Evolutionary conservation across 2,888 invertebrate species (phyloP).

Genomic region (Cosmopolites sordidus): DNA sequence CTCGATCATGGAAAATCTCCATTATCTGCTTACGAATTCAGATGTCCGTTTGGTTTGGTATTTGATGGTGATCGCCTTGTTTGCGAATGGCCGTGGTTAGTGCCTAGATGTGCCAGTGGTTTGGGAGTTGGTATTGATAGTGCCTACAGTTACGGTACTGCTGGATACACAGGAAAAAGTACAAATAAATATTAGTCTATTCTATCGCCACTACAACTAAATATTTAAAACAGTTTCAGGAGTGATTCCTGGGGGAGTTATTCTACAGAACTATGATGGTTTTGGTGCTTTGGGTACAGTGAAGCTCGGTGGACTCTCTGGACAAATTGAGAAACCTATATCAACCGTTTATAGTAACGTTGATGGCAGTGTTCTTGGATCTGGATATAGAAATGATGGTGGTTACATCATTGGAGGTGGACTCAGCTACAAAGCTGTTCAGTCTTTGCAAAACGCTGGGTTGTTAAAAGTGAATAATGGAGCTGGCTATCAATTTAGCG

Average conservation of each 20-base stretch:
- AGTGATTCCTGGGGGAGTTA: slow-evolving; percentile 35
- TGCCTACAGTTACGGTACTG: slow-evolving; percentile 47
- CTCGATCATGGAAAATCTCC: slow-evolving; percentile 63
- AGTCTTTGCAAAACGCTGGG: slow-evolving; percentile 36
- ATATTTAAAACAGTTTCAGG: slow-evolving; percentile 8
- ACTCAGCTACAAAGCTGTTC: slow-evolving; percentile 32
- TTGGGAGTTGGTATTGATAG: slow-evolving; percentile 46
- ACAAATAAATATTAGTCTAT: neutral
- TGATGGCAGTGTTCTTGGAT: slow-evolving; percentile 23
- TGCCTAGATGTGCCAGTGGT: slow-evolving; percentile 50
- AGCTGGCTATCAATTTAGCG: slow-evolving; percentile 13
- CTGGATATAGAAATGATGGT: slow-evolving; percentile 21
- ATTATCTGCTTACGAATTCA: slow-evolving; percentile 71
- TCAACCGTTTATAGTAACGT: slow-evolving; percentile 39
- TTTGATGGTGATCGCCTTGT: slow-evolving; percentile 66
- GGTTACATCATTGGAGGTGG: slow-evolving; percentile 25
- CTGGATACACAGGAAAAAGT: slow-evolving; percentile 8
- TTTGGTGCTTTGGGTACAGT: slow-evolving; percentile 40
- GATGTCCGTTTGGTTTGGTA: slow-evolving; percentile 74
- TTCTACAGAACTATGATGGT: slow-evolving; percentile 42
- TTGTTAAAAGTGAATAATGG: slow-evolving; percentile 30
- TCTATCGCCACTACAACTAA: too few relatives aligned
- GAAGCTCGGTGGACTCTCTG: slow-evolving; percentile 40
- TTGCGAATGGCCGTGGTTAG: slow-evolving; percentile 80
- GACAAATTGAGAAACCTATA: slow-evolving; percentile 35